Conservation (phyloP, 2,888 invertebrate genomes). For the Entomobrya multifasciata region DNA sequence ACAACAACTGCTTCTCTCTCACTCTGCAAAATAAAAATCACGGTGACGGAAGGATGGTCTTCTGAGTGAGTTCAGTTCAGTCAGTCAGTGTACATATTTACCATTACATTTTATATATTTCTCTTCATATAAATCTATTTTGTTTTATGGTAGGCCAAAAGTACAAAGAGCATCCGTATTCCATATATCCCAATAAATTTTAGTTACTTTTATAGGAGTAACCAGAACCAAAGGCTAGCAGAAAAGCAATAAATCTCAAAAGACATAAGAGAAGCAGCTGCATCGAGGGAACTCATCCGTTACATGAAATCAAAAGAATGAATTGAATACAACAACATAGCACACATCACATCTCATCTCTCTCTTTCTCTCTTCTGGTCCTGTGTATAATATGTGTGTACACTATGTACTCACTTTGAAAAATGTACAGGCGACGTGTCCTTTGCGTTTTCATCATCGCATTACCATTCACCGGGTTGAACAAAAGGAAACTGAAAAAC, state of each 20-base stretch:
- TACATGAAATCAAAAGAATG: constrained; percentile 73
- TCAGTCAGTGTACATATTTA: constrained; percentile 8
- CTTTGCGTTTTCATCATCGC: constrained; percentile 66
- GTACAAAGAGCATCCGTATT: constrained; percentile 25
- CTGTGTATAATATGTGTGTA: constrained; percentile 51
- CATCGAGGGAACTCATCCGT: constrained; percentile 71
- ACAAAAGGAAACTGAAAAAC: constrained; percentile 70
- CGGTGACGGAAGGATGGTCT: neutral
- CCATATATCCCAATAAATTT: too few relatives aligned
- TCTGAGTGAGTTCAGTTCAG: neutral
- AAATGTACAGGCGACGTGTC: constrained; percentile 62
- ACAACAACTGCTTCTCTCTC: constrained; percentile 42
- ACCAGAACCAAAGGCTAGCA: constrained; percentile 71
- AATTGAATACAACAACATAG: constrained; percentile 68
- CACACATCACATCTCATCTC: constrained; percentile 36
- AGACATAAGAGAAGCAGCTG: constrained; percentile 73
- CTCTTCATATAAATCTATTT: constrained; percentile 34
- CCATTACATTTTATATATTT: constrained; percentile 59
- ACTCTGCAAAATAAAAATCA: constrained; percentile 55
- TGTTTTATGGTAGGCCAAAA: constrained; percentile 37
- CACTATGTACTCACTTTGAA: too few relatives aligned
- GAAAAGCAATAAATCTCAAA: constrained; percentile 73
- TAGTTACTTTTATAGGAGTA: too few relatives aligned
- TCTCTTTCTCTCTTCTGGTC: neutral
- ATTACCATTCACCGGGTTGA: too few relatives aligned